Conservation (phyloP, 2,797 vertebrate genomes). For the Staurois parvus region DNA sequence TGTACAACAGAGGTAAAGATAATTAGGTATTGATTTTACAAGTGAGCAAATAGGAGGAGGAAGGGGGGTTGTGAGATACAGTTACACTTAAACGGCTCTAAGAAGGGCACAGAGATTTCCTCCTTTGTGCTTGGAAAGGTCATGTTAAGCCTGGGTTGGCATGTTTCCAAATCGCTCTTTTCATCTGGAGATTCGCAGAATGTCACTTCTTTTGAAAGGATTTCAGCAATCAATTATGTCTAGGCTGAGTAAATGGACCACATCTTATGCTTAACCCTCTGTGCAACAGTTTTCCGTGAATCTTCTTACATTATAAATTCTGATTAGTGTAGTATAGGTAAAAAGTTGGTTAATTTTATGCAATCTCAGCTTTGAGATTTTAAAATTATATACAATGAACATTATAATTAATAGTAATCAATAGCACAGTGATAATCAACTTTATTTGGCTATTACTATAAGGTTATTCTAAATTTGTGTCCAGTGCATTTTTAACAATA, state of each 20-base stretch:
- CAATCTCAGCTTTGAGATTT: background rate
- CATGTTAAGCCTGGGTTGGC: conserved; percentile 46
- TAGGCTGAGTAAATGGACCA: conserved; percentile 51
- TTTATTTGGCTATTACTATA: too few species aligned
- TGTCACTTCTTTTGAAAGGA: conserved; percentile 54
- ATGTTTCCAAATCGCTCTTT: conserved; percentile 17
- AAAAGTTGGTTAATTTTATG: background rate
- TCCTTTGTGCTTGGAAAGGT: conserved; percentile 52
- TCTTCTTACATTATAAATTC: background rate
- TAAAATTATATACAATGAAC: too few species aligned
- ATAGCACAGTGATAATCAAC: too few species aligned
- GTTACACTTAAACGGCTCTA: rapidly evolving
- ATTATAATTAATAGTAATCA: background rate
- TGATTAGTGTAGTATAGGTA: background rate
- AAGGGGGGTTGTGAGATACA: background rate
- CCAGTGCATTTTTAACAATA: too few species aligned
- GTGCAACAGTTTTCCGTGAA: background rate
- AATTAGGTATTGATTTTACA: conserved; percentile 14
- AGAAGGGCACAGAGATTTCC: background rate
- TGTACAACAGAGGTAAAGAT: background rate
- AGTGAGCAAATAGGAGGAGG: conserved; percentile 46
- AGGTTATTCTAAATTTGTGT: too few species aligned
- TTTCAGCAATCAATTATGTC: conserved; percentile 60
- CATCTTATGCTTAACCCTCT: conserved; percentile 26
- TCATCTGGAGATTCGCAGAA: conserved; percentile 59